A percentile compares a stretch with the other conserved stretches of the same genome.
phyloP scores from a whole-genome alignment of 2,888 invertebrate genomes.

The Tuberolachnus salignus region DNA sequence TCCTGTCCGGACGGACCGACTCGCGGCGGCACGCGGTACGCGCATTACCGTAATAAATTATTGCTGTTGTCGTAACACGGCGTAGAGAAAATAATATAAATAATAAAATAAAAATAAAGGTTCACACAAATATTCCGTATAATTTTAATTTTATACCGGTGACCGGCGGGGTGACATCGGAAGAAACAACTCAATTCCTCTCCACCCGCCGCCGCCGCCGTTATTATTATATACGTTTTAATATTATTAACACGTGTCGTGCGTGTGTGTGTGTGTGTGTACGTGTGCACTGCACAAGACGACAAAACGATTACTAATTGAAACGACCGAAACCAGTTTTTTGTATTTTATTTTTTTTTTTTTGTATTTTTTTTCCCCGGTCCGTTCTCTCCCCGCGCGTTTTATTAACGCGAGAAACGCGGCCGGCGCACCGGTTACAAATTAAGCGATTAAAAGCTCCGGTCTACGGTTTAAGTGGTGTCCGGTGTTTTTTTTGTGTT shows the following conservation, averaged over 20 bases:
- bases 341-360: too few relatives aligned
- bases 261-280: not conserved
- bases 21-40: not conserved
- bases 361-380: not conserved
- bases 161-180: constrained; percentile 5
- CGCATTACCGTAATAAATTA: too few relatives aligned
- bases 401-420: constrained; percentile 27
- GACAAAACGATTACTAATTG: constrained; percentile 55
- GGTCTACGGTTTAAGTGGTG: constrained; percentile 50
- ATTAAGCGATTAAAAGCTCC: constrained; percentile 53
- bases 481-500: constrained; percentile 24
- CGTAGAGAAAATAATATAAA: too few relatives aligned
- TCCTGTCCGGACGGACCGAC: not conserved
- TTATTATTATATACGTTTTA: too few relatives aligned
- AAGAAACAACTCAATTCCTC: constrained; percentile 31
- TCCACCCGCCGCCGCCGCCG: not conserved
- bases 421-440: constrained; percentile 17
- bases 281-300: not conserved
- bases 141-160: too few relatives aligned
- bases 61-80: too few relatives aligned
- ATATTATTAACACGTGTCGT: too few relatives aligned
- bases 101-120: not conserved
- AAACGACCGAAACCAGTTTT: constrained; percentile 51
- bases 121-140: not conserved
- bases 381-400: not conserved